Evolutionary conservation across 2,113 vertebrate genomes (phyloP).

Genomic region (Pteropus alecto): DNA sequence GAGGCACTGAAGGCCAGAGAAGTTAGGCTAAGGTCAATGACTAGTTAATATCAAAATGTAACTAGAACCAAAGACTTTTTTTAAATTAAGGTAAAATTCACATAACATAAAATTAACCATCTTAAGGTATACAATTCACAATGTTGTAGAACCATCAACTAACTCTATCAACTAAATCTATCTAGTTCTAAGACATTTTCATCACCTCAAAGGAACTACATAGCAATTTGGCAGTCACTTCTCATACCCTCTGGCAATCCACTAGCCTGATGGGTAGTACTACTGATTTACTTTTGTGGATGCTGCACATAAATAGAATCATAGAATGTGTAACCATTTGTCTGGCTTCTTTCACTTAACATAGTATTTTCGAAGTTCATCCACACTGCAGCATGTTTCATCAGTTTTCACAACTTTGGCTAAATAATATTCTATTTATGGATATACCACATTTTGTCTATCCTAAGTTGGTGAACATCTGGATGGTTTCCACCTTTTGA

Average conservation of each 20-base stretch:
- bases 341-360: neutral
- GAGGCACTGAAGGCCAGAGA: neutral
- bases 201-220: neutral
- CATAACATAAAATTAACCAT: neutral
- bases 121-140: neutral
- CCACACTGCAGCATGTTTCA: neutral
- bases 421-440: neutral
- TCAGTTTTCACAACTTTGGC: neutral
- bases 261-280: neutral
- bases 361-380: neutral
- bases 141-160: neutral
- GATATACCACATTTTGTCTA: neutral
- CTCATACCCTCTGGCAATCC: neutral
- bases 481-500: neutral
- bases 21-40: neutral
- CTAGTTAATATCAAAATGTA: neutral
- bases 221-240: neutral
- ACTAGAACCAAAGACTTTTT: neutral
- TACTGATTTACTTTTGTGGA: neutral
- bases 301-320: neutral
- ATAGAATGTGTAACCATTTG: neutral
- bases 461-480: neutral
- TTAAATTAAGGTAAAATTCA: neutral
- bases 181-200: conserved; percentile 7
- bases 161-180: neutral